Percentiles rank a stretch among this genome's conserved stretches.
These are phyloP conservation scores for Sander lucioperca DNA, from an alignment of 2,113 vertebrate genomes.

Conservation along the genomic window DNA sequence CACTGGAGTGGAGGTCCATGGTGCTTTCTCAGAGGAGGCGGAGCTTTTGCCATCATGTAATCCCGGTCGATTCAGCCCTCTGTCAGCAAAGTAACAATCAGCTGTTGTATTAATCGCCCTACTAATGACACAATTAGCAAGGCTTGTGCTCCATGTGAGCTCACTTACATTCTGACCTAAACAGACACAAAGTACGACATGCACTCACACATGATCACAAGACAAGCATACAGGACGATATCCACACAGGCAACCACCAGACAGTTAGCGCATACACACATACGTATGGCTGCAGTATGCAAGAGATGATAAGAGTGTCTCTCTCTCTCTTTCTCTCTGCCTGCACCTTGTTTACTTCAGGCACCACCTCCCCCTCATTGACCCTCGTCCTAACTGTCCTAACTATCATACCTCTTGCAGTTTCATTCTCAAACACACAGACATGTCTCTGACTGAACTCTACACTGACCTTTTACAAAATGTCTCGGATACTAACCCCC, in stretches of 20 bases:
- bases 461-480: slow-evolving; percentile 75
- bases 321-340: background rate
- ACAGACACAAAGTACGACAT: slow-evolving; percentile 5
- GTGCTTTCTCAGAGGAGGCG: slow-evolving; percentile 1
- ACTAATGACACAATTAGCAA: slow-evolving; percentile 81
- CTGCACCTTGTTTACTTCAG: slow-evolving; percentile 37
- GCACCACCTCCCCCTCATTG: slow-evolving; percentile 1
- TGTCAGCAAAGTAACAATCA: slow-evolving; percentile 72
- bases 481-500: slow-evolving; percentile 69
- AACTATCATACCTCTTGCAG: slow-evolving; percentile 42
- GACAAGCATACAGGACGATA: background rate
- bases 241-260: background rate
- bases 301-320: background rate
- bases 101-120: slow-evolving; percentile 74
- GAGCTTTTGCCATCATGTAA: slow-evolving; percentile 15
- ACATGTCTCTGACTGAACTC: slow-evolving; percentile 61
- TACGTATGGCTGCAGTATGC: background rate
- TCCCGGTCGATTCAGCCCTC: slow-evolving; percentile 18
- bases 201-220: background rate
- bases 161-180: slow-evolving; percentile 1
- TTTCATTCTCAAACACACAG: slow-evolving; percentile 55
- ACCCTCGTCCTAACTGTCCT: slow-evolving; percentile 38
- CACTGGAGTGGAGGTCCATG: background rate
- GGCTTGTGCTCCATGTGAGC: slow-evolving; percentile 7
- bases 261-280: background rate